Conservation (phyloP, 2,797 vertebrate genomes). For the Typhlichthys eigenmanni region DNA sequence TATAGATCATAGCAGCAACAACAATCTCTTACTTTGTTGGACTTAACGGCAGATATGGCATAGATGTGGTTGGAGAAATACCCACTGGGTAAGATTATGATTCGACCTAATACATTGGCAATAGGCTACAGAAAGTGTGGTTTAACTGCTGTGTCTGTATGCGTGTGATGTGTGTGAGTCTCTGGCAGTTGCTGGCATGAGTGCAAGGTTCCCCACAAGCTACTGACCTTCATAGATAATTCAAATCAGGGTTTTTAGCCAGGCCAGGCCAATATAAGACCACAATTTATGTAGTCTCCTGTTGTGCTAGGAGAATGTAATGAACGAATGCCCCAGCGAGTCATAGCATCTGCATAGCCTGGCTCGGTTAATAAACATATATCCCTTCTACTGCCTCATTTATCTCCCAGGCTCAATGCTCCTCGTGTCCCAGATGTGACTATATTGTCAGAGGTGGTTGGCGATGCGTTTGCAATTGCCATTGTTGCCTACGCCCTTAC, state of each 20-base stretch:
- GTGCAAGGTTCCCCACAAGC: neutral
- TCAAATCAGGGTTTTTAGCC: neutral
- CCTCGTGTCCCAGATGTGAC: slow-evolving; percentile 71
- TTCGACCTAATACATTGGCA: too few species aligned
- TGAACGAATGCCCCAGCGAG: neutral
- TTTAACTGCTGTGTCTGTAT: neutral
- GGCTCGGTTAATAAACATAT: neutral
- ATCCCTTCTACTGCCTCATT: neutral
- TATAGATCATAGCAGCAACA: slow-evolving; percentile 79
- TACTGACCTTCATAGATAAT: slow-evolving; percentile 3
- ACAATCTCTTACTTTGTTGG: slow-evolving; percentile 78
- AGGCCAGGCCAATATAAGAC: neutral
- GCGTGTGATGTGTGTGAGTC: neutral
- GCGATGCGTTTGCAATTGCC: slow-evolving; percentile 88
- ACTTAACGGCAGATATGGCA: slow-evolving; percentile 65
- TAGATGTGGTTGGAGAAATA: slow-evolving; percentile 87
- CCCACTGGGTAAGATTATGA: slow-evolving; percentile 83
- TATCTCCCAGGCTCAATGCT: slow-evolving; percentile 75
- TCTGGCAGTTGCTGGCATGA: neutral
- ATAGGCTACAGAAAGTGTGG: too few species aligned
- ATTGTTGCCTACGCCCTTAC: slow-evolving; percentile 90
- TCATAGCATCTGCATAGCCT: neutral
- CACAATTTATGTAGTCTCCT: neutral
- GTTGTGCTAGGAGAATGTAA: slow-evolving; percentile 2
- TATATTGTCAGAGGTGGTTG: slow-evolving; percentile 76